Base-by-base conservation (phyloP, 92 coral and sea anemone species). In the Ricordea florida region DNA sequence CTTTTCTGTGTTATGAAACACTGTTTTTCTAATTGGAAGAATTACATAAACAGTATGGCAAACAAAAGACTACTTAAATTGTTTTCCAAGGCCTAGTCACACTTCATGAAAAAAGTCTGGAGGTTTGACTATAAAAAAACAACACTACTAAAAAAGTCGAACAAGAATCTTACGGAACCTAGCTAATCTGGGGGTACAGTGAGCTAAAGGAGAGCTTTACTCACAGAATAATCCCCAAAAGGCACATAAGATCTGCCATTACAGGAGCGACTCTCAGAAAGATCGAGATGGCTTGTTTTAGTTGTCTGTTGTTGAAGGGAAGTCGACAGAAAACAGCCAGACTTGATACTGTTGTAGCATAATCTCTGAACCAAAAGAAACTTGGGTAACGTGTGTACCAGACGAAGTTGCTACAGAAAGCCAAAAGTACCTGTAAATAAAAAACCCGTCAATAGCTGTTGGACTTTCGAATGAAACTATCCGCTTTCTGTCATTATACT, bases 251-350 rank as follows among this genome's bases (percentile, higher is more conserved):
- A 18, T 91, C 97, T 18, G 70, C 87, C 97, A 91, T 91, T 5
- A 91, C 93, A 0, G 97, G 97, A 2, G 93, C 97, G 2, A 91
- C 46, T 27, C 93, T 60, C 3, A 74, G 68, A 45, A 91, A 87
- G 63, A 91, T 90, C 40, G 90, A 85, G 8, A 91, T 85, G 2
- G 97, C 97, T 62, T 85, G 78, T 61, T 91, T 91, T 15, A 91
- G 81, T 31, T 87, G 93, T 18, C 87, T 52, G 48, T 89, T 87
- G 87, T 91, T 87, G 63, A 91, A 91, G 5, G 97, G 97, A 32
- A 91, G 79, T 28, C 97, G 93, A 51, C 69, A 79, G 67, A 91
- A 91, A 72, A 91, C 97, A 21, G 97, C 97, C 35, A 91, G 76
- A 31, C 93, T 83, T 17, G 97, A 91, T 6, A 91, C 51, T 4